Conservation (phyloP, 2,797 vertebrate species). For the Poecilia gillii region DNA sequence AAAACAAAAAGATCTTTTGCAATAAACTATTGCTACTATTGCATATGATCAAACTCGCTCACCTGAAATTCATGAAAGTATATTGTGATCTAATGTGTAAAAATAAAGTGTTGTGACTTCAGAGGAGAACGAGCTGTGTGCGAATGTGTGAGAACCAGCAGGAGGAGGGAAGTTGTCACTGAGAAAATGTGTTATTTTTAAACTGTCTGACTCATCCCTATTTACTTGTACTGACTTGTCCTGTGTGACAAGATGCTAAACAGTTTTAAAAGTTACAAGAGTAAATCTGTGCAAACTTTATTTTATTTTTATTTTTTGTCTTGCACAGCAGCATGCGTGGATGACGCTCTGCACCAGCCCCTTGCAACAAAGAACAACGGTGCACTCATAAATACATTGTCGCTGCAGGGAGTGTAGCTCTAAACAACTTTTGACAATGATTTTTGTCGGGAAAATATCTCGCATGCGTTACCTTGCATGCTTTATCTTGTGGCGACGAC, state of each 20-base stretch:
- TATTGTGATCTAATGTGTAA: conserved; percentile 40
- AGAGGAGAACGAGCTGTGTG: conserved; percentile 49
- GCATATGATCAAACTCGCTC: neutral
- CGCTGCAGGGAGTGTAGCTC: conserved; percentile 15
- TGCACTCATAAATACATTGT: conserved; percentile 48
- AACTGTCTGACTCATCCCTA: conserved; percentile 61
- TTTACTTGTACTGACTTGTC: conserved; percentile 40
- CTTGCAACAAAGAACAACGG: conserved; percentile 38
- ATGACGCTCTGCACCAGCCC: conserved; percentile 6
- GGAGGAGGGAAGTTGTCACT: conserved; percentile 47
- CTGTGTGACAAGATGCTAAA: conserved; percentile 47
- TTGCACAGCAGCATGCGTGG: conserved; percentile 23
- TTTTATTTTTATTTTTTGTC: conserved; percentile 12
- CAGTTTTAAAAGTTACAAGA: conserved; percentile 33
- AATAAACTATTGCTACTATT: no score
- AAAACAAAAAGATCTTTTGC: neutral
- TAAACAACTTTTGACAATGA: conserved; percentile 31
- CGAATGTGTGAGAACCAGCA: conserved; percentile 55
- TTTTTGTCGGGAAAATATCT: conserved; percentile 25
- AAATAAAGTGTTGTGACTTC: conserved; percentile 34
- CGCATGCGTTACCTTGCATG: conserved; percentile 22
- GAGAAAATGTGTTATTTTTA: conserved; percentile 65
- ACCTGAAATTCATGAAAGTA: neutral
- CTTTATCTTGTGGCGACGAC: neutral
- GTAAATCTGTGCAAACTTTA: conserved; percentile 15